A percentile compares a stretch with the other conserved stretches of the same genome.
phyloP scores from a whole-genome alignment of 1,140 invertebrate species.

The Hestina assimilis region DNA sequence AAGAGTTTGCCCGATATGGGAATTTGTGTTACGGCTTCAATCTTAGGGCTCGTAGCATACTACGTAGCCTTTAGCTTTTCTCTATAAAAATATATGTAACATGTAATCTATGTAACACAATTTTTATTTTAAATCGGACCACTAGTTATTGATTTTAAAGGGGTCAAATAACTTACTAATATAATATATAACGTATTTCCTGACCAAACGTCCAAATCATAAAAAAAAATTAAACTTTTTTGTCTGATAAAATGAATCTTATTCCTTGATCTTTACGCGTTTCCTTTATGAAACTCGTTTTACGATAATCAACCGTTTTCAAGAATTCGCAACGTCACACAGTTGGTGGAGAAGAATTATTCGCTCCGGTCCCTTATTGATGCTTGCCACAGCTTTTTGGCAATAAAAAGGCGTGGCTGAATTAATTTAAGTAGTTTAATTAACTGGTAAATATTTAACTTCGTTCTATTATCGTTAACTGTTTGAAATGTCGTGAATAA shows the following conservation, averaged over 20 bases:
- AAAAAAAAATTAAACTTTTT: constrained; percentile 2
- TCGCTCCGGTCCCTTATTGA: constrained; percentile 12
- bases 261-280: constrained; percentile 24
- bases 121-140: no score
- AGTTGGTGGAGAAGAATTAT: constrained; percentile 23
- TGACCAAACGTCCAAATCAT: no score
- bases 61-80: no score
- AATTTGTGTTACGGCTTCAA: no score
- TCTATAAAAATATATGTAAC: no score
- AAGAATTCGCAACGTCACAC: constrained; percentile 43
- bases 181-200: no score
- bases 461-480: background rate
- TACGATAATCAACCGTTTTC: constrained; percentile 59
- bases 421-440: constrained; percentile 8
- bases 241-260: constrained; percentile 11
- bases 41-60: no score
- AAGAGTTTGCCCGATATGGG: no score
- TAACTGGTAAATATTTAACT: background rate
- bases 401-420: constrained; percentile 2
- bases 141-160: no score
- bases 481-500: no score
- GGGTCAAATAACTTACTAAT: no score
- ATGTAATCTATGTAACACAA: no score
- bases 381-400: constrained; percentile 14
- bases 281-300: constrained; percentile 50